These are phyloP conservation scores for Brachionus angularis DNA, from an alignment of 1,140 invertebrate genomes.

Conservation along the genomic window DNA sequence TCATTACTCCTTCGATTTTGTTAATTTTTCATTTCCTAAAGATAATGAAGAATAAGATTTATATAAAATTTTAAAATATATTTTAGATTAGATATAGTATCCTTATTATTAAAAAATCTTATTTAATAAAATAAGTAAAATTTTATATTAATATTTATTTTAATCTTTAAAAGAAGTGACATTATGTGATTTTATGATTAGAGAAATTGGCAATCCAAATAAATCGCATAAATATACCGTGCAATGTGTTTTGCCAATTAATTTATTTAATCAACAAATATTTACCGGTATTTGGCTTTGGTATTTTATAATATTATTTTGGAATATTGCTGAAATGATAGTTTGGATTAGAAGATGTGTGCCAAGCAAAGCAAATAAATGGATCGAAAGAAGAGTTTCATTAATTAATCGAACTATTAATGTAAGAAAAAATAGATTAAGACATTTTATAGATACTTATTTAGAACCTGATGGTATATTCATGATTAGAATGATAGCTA, in stretches of 20 bases:
- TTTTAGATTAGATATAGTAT: no score
- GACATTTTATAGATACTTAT: constrained; percentile 60
- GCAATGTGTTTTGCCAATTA: constrained; percentile 55
- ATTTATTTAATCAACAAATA: constrained; percentile 58
- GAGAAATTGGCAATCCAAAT: constrained; percentile 33
- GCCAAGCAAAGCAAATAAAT: constrained; percentile 29
- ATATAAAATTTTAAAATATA: no score
- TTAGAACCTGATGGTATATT: constrained; percentile 61
- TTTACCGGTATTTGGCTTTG: constrained; percentile 57
- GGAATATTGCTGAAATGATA: constrained; percentile 52
- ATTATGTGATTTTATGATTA: constrained; percentile 41
- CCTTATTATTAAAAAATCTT: no score
- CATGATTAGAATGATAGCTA: constrained; percentile 59
- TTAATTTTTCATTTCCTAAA: no score
- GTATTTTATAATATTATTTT: constrained; percentile 51
- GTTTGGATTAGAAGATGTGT: constrained; percentile 24
- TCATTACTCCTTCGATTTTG: no score
- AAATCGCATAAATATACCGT: constrained; percentile 51
- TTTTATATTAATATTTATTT: no score
- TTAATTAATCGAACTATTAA: constrained; percentile 42
- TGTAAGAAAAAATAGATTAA: constrained; percentile 50
- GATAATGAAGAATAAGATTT: no score
- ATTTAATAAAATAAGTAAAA: no score
- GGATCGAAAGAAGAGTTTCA: constrained; percentile 33
- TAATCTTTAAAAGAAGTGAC: constrained; percentile 36